Base-by-base conservation (phyloP, 2,888 invertebrate genomes). In the Tribolium freemani region DNA sequence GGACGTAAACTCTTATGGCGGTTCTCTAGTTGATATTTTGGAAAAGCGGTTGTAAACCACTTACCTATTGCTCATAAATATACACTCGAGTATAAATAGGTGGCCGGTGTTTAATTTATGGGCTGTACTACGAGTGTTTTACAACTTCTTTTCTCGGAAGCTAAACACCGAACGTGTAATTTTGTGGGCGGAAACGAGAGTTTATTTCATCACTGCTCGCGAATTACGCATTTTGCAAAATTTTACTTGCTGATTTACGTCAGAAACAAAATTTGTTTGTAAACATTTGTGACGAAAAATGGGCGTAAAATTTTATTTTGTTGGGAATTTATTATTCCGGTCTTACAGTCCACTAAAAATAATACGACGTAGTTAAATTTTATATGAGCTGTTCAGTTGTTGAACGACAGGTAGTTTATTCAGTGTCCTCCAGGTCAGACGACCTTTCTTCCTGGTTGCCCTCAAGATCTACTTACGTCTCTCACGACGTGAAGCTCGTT, bases 11-110 rank as follows among this genome's bases (percentile, higher is more conserved):
- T 60, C 21, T 60, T 60, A 48, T 60, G 60, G 48, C 11, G 45
- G 5, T 26, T 5, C 26, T 26, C 26, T 9, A 48, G 60, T 60
- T 60, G 48, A 60, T 60, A 46, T 60, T 60, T 60, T 8, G 60
- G 60, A 60, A 48, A 48, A 60, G 11, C 10, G 48, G 60, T 30
- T 30, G 44, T 60, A 60, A 60, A 60, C 60, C 60, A 60, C 48
- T 60, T 60, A 60, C 60, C 60, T 60, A 46, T 48, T 60, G 60
- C 60, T 48, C 60, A 60, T 60, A 60, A 60, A 60, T 60, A 60
- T 11, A 60, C 60, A 48, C 60, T 60, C 46, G 21, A 48, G 60
- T 58, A 58, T 58, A 58, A 58, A 58, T 58, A 58, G 58, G 21
- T 20, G 58, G 44, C 45, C 60, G 30, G 60, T 60, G 60, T 21